phyloP scores from a whole-genome alignment of 2,113 vertebrate species.

The Phalacrocorax brasilianus region DNA sequence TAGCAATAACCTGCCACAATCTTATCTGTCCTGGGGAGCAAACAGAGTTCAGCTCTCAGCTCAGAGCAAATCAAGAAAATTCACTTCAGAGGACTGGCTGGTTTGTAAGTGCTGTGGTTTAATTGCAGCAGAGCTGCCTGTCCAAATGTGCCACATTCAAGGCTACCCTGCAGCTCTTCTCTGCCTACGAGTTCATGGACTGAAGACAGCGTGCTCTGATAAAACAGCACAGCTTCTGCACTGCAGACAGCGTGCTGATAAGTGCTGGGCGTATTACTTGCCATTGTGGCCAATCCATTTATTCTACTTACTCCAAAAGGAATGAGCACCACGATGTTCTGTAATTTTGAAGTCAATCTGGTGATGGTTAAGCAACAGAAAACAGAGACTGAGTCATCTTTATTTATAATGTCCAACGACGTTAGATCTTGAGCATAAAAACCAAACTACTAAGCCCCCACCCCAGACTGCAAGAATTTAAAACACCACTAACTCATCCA shows the following conservation, averaged over 20 bases:
- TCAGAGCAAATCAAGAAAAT: neutral
- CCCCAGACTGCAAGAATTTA: neutral
- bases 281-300: neutral
- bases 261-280: neutral
- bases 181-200: neutral
- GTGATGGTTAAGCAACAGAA: slow-evolving; percentile 15
- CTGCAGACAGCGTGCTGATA: neutral
- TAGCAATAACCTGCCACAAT: neutral
- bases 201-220: neutral
- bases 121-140: neutral
- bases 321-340: slow-evolving; percentile 4
- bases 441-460: neutral
- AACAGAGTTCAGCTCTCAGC: neutral
- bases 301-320: slow-evolving; percentile 34
- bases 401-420: neutral
- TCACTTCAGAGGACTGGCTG: neutral
- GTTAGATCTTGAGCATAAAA: neutral
- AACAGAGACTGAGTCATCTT: neutral
- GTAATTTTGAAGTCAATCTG: slow-evolving; percentile 40
- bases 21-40: neutral
- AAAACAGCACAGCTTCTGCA: neutral
- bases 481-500: neutral
- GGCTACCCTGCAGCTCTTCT: neutral
- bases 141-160: neutral
- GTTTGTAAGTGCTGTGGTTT: neutral